Evolutionary conservation across 2,888 invertebrate genomes (phyloP).

Genomic region (Phasia obesa): DNA sequence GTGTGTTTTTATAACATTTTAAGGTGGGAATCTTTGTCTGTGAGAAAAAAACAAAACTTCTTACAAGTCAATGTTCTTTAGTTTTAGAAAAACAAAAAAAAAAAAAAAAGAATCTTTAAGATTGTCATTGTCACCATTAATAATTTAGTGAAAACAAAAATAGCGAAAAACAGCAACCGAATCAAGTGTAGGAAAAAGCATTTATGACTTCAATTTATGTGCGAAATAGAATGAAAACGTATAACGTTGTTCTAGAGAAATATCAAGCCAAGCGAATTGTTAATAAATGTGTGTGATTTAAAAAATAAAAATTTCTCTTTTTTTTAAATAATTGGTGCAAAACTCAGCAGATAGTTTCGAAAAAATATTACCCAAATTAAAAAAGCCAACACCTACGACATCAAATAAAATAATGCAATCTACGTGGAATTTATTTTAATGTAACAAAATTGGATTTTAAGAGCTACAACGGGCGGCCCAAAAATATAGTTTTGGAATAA

Average conservation of each 20-base stretch:
- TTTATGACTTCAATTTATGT: too few relatives aligned
- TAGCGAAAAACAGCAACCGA: not conserved
- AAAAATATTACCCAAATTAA: too few relatives aligned
- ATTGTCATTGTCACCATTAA: slow-evolving; percentile 8
- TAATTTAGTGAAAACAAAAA: slow-evolving; percentile 42
- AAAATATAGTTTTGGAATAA: too few relatives aligned
- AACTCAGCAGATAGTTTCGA: not conserved
- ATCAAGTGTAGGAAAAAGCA: too few relatives aligned
- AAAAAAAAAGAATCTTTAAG: not conserved
- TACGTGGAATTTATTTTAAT: too few relatives aligned
- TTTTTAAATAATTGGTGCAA: not conserved
- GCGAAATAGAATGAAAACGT: too few relatives aligned
- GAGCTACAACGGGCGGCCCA: too few relatives aligned
- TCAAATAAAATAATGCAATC: too few relatives aligned
- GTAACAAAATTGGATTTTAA: too few relatives aligned
- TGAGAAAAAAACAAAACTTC: not conserved
- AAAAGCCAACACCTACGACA: too few relatives aligned
- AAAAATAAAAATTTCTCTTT: slow-evolving; percentile 38
- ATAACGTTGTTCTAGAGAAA: too few relatives aligned
- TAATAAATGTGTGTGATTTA: slow-evolving; percentile 1
- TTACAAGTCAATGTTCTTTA: slow-evolving; percentile 56
- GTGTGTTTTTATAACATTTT: slow-evolving; percentile 11
- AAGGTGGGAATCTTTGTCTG: slow-evolving; percentile 53
- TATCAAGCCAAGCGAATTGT: too few relatives aligned
- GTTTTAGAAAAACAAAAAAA: not conserved